phyloP scores from a whole-genome alignment of 2,113 vertebrate genomes.

The Nibea albiflora region DNA sequence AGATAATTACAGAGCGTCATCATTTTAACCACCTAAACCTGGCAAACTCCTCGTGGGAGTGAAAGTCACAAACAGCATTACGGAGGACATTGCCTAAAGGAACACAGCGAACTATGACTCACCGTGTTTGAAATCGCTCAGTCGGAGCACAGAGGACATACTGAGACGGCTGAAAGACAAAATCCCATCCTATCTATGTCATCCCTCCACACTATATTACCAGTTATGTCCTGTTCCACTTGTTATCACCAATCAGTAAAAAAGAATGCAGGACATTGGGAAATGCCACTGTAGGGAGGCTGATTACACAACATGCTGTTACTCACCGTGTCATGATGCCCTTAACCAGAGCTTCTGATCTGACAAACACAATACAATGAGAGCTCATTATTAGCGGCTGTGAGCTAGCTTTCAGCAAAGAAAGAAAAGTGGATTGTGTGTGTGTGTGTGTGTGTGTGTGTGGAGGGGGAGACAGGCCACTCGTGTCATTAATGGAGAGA shows the following conservation, averaged over 20 bases:
- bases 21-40: not conserved
- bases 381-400: constrained; percentile 68
- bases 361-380: constrained; percentile 49
- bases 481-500: constrained; percentile 73
- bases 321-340: constrained; percentile 67
- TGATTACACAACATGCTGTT: constrained; percentile 55
- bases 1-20: not conserved
- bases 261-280: constrained; percentile 21
- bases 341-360: constrained; percentile 32
- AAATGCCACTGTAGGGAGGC: constrained; percentile 49
- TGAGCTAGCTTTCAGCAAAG: constrained; percentile 25
- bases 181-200: constrained; percentile 23
- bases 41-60: constrained; percentile 21
- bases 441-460: no score
- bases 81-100: constrained; percentile 31
- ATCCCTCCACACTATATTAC: constrained; percentile 9
- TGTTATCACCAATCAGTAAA: constrained; percentile 15
- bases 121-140: constrained; percentile 34
- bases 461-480: constrained; percentile 13
- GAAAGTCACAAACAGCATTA: constrained; percentile 27
- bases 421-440: not conserved
- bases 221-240: constrained; percentile 39
- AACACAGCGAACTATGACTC: constrained; percentile 62
- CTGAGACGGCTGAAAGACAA: constrained; percentile 8
- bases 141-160: constrained; percentile 19